phyloP scores from a whole-genome alignment of 2,797 vertebrate species.

The Sebastes trivittatus region DNA sequence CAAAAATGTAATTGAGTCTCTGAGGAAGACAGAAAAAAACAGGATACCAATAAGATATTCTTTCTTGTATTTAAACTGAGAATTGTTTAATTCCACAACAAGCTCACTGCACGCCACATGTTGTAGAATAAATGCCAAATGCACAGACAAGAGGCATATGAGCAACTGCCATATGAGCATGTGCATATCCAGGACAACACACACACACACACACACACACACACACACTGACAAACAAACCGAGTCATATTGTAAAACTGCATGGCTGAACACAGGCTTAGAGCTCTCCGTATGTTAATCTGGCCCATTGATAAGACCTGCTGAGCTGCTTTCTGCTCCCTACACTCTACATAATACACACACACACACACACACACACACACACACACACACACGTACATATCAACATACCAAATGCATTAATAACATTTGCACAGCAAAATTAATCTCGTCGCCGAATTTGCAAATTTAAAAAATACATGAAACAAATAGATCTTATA shows the following conservation, averaged over 20 bases:
- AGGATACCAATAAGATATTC: not conserved
- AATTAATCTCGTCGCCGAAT: not conserved
- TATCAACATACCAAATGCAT: not conserved
- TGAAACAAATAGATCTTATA: not conserved
- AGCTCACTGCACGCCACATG: not conserved
- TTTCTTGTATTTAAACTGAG: not conserved
- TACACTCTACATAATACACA: conserved; percentile 34
- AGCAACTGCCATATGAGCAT: conserved; percentile 30
- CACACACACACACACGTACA: not conserved
- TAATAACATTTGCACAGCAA: not conserved
- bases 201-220: conserved; percentile 4
- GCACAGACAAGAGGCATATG: not conserved
- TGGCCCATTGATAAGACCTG: conserved; percentile 76
- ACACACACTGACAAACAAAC: not conserved
- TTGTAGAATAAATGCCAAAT: conserved; percentile 11
- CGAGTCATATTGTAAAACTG: conserved; percentile 53
- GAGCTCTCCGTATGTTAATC: conserved; percentile 68
- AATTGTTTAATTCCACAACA: not conserved
- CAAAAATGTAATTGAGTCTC: not conserved
- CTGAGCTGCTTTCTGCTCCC: conserved; percentile 70
- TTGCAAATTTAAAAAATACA: not conserved
- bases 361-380: conserved; percentile 13
- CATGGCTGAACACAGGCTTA: conserved; percentile 66
- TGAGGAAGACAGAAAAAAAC: not conserved
- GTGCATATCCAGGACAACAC: conserved; percentile 7